Percentiles rank a stretch among this genome's conserved stretches.
Evolutionary conservation across 2,113 vertebrate genomes (phyloP).

Genomic region (Passer domesticus): DNA sequence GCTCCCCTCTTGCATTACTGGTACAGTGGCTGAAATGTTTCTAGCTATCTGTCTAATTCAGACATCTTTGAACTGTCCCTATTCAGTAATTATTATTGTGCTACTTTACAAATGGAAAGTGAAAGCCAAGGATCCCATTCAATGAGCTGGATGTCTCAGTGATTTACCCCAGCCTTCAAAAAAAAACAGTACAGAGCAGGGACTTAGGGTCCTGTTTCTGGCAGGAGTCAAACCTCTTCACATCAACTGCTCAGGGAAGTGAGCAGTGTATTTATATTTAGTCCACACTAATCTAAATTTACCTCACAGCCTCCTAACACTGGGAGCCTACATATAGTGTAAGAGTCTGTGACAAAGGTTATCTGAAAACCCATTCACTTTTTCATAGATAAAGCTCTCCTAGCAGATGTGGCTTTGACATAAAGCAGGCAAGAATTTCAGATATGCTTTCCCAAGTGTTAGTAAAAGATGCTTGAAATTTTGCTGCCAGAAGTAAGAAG

Average conservation of each 20-base stretch:
- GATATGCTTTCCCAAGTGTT: neutral
- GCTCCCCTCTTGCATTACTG: neutral
- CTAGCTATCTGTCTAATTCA: neutral
- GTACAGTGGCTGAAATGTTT: neutral
- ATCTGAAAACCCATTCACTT: slow-evolving; percentile 23
- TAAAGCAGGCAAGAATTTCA: slow-evolving; percentile 45
- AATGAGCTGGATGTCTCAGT: neutral
- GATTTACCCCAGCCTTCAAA: neutral
- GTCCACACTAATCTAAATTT: slow-evolving; percentile 12
- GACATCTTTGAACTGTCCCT: neutral
- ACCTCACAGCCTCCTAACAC: neutral
- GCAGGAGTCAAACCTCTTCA: neutral
- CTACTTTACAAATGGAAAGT: neutral
- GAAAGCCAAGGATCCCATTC: neutral
- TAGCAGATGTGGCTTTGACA: neutral
- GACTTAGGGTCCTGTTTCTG: neutral
- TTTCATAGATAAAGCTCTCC: slow-evolving; percentile 34
- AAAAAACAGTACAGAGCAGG: neutral
- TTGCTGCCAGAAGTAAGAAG: neutral
- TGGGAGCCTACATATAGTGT: neutral
- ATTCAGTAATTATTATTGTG: neutral
- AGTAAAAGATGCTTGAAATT: neutral
- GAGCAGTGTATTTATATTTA: slow-evolving; percentile 29
- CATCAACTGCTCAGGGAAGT: neutral
- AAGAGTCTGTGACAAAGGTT: slow-evolving; percentile 25